These are phyloP conservation scores for Micromesistius poutassou DNA, from an alignment of 2,797 vertebrate genomes.

Conservation along the genomic window DNA sequence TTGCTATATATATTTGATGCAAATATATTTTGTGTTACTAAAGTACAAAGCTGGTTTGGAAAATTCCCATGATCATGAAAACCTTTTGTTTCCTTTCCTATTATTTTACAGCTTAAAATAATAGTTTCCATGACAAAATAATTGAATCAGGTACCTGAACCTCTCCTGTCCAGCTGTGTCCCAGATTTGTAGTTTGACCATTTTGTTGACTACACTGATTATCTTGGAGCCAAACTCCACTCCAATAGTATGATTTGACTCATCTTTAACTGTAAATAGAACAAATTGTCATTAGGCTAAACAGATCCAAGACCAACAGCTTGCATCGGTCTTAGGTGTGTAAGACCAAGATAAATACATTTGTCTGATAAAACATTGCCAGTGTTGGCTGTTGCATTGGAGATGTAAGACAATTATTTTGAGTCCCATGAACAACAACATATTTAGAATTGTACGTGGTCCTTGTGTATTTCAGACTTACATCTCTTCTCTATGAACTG, in stretches of 20 bases:
- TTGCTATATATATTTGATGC: neutral
- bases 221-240: slow-evolving; percentile 94
- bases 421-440: neutral
- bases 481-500: slow-evolving; percentile 95
- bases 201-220: slow-evolving; percentile 89
- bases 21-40: neutral
- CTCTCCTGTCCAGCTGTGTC: slow-evolving; percentile 92
- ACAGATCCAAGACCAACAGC: neutral
- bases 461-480: slow-evolving; percentile 62
- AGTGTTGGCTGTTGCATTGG: neutral
- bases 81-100: neutral
- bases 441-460: neutral
- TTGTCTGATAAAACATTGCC: neutral
- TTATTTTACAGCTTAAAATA: neutral
- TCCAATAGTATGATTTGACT: slow-evolving; percentile 93
- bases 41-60: neutral
- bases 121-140: slow-evolving; percentile 1
- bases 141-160: slow-evolving; percentile 75
- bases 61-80: neutral
- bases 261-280: slow-evolving; percentile 83
- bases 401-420: neutral
- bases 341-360: neutral
- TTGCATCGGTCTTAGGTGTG: neutral
- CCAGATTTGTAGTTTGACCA: slow-evolving; percentile 93
- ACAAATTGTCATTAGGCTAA: neutral